Base-by-base conservation (phyloP, 2,113 vertebrate species). In the Pelusios castaneus region DNA sequence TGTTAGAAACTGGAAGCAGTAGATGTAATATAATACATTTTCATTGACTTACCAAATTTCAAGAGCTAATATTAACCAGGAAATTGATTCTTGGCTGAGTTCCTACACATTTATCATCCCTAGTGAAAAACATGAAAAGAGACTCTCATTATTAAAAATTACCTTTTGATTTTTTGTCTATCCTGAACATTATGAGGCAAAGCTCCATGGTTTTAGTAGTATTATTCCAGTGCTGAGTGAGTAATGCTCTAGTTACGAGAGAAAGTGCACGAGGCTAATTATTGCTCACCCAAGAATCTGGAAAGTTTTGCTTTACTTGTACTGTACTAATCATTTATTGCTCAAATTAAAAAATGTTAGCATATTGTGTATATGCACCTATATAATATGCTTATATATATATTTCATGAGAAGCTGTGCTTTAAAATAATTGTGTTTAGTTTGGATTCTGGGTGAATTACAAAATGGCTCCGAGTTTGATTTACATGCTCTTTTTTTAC, bases 61-160 rank as follows among this genome's bases (percentile, higher is more conserved):
- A 89, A 22, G 16, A 55, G 24, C 34, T 1, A 27, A 6, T 5
- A 92, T 88, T 24, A 89, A 81, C 10, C 2, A 17, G 88, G 60
- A 95, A 87, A 82, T 70, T 60, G 92, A 88, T 55, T 29, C 17
- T 24, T 29, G 75, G 38, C 63, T 96, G 49, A 94, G 85, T 51
- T 75, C 84, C 43, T 54, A 85, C 88, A 56, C 89, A 86, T 83
- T 87, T 91, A 81, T 87, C 89, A 5, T 91, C 84, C 84, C 54
- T 52, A 92, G 75, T 87, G 88, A 94, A 94, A 79, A 88, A 93
- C 93, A 91, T 90, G 84, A 95, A 94, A 95, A 92, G 89, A 75
- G 91, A 92, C 94, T 90, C 80, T 95, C 87, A 79, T 81, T 89
- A 91, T 94, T 95, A 84, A 94, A 91, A 95, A 63, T 73, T 85